Evolutionary conservation across 2,797 vertebrate species (phyloP).

Genomic region (Meriones psammophilus): DNA sequence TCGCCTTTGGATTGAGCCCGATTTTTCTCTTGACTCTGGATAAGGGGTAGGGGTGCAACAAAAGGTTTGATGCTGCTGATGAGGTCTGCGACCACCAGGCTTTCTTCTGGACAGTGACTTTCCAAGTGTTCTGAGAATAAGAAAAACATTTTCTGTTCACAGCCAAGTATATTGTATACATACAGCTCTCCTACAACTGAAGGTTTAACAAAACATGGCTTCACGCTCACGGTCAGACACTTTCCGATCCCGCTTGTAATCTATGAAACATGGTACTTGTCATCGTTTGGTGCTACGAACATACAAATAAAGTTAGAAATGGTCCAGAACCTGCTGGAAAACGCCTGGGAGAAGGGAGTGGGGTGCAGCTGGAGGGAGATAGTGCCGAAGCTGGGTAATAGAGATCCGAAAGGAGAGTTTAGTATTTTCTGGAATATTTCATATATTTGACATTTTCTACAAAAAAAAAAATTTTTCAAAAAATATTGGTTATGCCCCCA

Average conservation of each 20-base stretch:
- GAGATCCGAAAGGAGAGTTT: not conserved
- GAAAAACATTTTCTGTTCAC: not conserved
- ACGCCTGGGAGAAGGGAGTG: not conserved
- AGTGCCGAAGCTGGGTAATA: not conserved
- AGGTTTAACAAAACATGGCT: conserved; percentile 10
- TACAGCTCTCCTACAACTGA: not conserved
- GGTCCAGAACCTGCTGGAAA: conserved; percentile 26
- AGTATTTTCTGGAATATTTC: not conserved
- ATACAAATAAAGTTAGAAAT: not conserved
- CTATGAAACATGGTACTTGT: not conserved
- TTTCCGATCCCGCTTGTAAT: not conserved
- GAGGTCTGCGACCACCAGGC: not conserved
- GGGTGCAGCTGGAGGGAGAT: not conserved
- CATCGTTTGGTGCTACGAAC: not conserved
- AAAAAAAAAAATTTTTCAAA: conserved; percentile 16
- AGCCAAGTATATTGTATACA: not conserved
- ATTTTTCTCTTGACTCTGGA: not conserved
- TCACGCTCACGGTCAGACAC: not conserved
- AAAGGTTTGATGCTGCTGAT: not conserved
- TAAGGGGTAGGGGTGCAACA: accelerated
- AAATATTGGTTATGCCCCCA: not conserved
- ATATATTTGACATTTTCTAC: not conserved
- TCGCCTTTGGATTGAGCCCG: not conserved
- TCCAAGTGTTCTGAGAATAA: not conserved
- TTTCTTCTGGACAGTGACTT: conserved; percentile 28